A percentile compares a stretch with the other conserved stretches of the same genome.
phyloP scores from a whole-genome alignment of 2,888 invertebrate species.

The Timandra comae region DNA sequence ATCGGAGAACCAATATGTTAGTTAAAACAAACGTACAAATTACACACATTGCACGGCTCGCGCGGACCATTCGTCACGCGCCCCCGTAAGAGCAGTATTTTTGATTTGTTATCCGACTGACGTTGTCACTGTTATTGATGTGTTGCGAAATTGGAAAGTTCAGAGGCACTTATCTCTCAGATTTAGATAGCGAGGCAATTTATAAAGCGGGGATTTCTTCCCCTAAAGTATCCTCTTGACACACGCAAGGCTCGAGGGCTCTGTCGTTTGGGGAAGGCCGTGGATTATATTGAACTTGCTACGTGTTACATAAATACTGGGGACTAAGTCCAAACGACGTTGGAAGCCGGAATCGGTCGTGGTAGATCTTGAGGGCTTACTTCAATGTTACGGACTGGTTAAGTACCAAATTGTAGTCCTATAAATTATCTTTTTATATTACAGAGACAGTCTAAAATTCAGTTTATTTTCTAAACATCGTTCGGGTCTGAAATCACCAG shows the following conservation, averaged over 20 bases:
- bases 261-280: slow-evolving; percentile 4
- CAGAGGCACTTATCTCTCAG: slow-evolving; percentile 71
- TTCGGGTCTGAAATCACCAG: too few relatives aligned
- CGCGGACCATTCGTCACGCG: slow-evolving; percentile 32
- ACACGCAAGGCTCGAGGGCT: slow-evolving; percentile 35
- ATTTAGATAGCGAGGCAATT: slow-evolving; percentile 75
- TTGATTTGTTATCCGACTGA: slow-evolving; percentile 66
- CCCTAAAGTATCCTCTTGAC: slow-evolving; percentile 63
- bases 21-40: slow-evolving; percentile 10
- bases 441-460: too few relatives aligned
- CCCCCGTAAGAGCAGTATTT: slow-evolving; percentile 51
- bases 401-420: too few relatives aligned
- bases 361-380: too few relatives aligned
- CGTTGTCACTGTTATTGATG: slow-evolving; percentile 73
- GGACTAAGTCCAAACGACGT: too few relatives aligned
- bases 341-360: too few relatives aligned
- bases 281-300: slow-evolving; percentile 1
- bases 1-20: too few relatives aligned
- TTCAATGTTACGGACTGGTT: too few relatives aligned
- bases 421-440: too few relatives aligned
- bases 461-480: too few relatives aligned
- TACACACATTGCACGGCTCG: slow-evolving; percentile 22
- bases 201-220: slow-evolving; percentile 66
- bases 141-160: slow-evolving; percentile 76
- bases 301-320: slow-evolving; percentile 25